Conservation (phyloP, 2,888 invertebrate species). For the Macrophya alboannulata region DNA sequence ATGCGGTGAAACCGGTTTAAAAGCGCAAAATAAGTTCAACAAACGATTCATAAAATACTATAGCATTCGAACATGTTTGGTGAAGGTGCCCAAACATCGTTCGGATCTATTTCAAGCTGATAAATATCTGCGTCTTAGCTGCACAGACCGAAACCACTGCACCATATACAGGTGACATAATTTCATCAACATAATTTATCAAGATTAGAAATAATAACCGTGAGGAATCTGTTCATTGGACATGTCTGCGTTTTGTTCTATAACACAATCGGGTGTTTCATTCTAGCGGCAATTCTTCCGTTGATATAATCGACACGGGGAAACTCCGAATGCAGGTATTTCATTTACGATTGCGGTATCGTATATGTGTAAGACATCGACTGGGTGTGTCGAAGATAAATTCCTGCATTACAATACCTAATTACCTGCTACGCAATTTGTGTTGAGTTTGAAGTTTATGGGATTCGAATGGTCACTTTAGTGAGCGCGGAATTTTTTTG, state of each 20-base stretch:
- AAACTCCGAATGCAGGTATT: neutral
- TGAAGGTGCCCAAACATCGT: neutral
- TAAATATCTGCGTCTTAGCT: conserved; percentile 39
- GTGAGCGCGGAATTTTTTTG: neutral
- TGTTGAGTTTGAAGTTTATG: neutral
- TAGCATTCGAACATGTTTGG: conserved; percentile 30
- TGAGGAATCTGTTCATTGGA: neutral
- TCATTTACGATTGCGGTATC: neutral
- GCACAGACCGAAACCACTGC: conserved; percentile 1
- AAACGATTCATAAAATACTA: neutral
- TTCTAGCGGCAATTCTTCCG: neutral
- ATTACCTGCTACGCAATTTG: conserved; percentile 1
- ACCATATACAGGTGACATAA: conserved; percentile 24
- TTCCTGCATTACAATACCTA: neutral
- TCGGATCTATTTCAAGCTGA: conserved; percentile 9
- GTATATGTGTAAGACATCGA: neutral
- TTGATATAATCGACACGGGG: neutral
- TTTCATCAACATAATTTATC: neutral
- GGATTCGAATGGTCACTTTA: neutral
- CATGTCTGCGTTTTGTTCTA: neutral
- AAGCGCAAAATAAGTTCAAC: neutral
- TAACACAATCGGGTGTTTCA: neutral
- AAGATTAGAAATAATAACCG: neutral
- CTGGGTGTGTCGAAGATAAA: conserved; percentile 35
- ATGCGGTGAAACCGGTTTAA: conserved; percentile 16